A percentile compares a stretch with the other conserved stretches of the same genome.
Conservation (phyloP, 2,888 invertebrate species). For the Achlya flavicornis region DNA sequence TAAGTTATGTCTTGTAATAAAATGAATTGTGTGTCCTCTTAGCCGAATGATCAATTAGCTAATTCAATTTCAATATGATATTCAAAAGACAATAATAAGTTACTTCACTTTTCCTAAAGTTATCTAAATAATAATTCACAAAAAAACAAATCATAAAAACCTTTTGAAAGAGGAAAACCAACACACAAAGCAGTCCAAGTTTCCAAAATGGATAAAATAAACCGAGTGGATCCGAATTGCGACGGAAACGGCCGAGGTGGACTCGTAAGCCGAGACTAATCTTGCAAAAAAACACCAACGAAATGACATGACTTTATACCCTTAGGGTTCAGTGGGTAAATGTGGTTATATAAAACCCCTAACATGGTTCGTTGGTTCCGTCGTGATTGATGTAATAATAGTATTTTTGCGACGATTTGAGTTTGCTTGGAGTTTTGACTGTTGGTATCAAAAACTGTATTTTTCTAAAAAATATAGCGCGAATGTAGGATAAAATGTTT, state of each 20-base stretch:
- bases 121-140: not conserved
- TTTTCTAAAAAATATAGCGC: not conserved
- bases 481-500: no score
- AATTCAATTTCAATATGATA: not conserved
- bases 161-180: not conserved
- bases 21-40: no score
- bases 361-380: constrained; percentile 4
- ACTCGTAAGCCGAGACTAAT: constrained; percentile 4
- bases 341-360: not conserved
- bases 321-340: constrained; percentile 4
- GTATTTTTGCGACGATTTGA: not conserved
- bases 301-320: not conserved
- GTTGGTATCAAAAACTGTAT: not conserved
- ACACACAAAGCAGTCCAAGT: not conserved
- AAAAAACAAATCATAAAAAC: not conserved
- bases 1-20: no score
- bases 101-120: not conserved
- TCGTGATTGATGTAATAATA: constrained; percentile 1
- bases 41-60: not conserved
- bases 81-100: no score
- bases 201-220: not conserved
- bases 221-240: not conserved
- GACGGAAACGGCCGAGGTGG: constrained; percentile 4
- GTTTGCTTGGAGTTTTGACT: not conserved
- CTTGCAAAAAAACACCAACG: constrained; percentile 4